Evolutionary conservation across 2,113 vertebrate species (phyloP).

Genomic region (Agapornis roseicollis): DNA sequence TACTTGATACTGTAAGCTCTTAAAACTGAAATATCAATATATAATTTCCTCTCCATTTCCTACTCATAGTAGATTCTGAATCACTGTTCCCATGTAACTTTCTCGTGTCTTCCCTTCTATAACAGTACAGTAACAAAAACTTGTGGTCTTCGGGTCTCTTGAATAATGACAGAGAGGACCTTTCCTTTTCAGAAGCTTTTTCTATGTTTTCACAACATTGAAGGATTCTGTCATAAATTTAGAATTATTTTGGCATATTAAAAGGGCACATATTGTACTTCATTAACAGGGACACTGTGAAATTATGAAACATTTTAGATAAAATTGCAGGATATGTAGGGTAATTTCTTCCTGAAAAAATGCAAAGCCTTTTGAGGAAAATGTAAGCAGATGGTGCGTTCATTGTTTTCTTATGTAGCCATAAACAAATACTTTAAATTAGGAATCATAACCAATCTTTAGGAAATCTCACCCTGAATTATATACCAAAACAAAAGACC

Average conservation of each 20-base stretch:
- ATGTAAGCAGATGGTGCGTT: constrained; percentile 59
- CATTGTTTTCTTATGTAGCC: constrained; percentile 44
- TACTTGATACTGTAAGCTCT: neutral
- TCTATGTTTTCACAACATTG: constrained; percentile 25
- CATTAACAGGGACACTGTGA: constrained; percentile 53
- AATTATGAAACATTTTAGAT: constrained; percentile 63
- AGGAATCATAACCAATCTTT: constrained; percentile 39
- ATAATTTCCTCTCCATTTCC: neutral
- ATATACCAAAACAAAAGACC: neutral
- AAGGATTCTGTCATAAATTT: constrained; percentile 22
- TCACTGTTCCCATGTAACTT: neutral
- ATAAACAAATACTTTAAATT: constrained; percentile 66
- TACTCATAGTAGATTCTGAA: neutral
- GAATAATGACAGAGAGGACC: neutral
- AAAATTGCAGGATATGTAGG: constrained; percentile 64
- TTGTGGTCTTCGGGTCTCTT: neutral
- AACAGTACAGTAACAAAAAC: constrained; percentile 30
- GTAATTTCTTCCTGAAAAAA: constrained; percentile 55
- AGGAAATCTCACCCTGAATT: constrained; percentile 23
- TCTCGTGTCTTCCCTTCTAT: neutral
- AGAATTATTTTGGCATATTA: constrained; percentile 41
- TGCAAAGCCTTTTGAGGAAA: constrained; percentile 46
- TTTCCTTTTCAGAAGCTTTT: neutral
- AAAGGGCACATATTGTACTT: constrained; percentile 41
- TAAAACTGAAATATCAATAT: neutral